These are phyloP conservation scores for Burhinus oedicnemus DNA, from an alignment of 2,113 vertebrate species.

Conservation along the genomic window DNA sequence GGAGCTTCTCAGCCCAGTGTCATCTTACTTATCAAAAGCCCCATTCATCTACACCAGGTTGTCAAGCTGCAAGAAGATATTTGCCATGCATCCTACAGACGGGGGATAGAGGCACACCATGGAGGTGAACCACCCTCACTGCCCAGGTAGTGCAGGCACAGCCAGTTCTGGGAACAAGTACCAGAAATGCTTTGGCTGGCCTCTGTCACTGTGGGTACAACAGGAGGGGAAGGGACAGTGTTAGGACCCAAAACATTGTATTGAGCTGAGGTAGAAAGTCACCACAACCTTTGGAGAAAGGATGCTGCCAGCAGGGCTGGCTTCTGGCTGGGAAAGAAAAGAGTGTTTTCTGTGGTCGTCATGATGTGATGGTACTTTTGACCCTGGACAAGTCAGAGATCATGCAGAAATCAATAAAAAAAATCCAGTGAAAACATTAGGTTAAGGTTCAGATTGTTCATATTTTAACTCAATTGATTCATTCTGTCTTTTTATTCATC, in stretches of 20 bases:
- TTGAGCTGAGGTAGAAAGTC: not conserved
- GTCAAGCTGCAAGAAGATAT: not conserved
- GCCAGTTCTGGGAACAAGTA: not conserved
- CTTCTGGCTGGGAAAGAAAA: not conserved
- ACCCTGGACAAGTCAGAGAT: not conserved
- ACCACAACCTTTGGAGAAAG: not conserved
- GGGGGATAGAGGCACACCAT: accelerated
- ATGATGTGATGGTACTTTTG: not conserved
- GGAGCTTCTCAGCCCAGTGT: not conserved
- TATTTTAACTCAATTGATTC: not conserved
- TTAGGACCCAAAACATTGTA: not conserved
- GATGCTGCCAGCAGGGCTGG: not conserved
- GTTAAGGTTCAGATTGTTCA: not conserved
- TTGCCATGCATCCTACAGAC: not conserved
- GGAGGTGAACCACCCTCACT: not conserved
- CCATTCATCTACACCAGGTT: not conserved
- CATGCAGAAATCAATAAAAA: not conserved
- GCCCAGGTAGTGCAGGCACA: not conserved
- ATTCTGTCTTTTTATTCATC: not conserved
- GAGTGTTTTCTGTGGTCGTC: not conserved
- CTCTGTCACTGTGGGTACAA: not conserved
- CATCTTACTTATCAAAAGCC: not conserved
- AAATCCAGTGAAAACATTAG: not conserved
- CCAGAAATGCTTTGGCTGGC: not conserved
- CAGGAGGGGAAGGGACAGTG: not conserved